These are phyloP conservation scores for Enteromius trimaculatus DNA, from an alignment of 2,797 vertebrate species.

Conservation along the genomic window DNA sequence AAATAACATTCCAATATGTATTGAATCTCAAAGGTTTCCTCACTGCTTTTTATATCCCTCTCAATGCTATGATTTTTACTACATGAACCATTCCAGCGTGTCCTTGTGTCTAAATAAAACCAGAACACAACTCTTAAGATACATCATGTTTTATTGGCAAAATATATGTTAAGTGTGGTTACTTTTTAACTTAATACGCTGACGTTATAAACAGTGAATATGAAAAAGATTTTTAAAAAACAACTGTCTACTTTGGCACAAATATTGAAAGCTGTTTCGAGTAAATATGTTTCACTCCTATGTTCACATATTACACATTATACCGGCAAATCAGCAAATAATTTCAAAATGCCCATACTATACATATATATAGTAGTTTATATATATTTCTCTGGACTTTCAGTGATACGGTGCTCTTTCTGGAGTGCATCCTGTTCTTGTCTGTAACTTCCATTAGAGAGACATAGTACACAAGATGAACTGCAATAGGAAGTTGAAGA, in stretches of 20 bases:
- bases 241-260: slow-evolving; percentile 32
- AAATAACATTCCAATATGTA: neutral
- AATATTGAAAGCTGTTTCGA: neutral
- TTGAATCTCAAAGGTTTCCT: neutral
- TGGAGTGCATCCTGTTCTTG: slow-evolving; percentile 7
- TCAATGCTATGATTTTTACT: neutral
- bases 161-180: slow-evolving; percentile 7
- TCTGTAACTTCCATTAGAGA: slow-evolving; percentile 68
- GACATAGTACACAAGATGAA: slow-evolving; percentile 86
- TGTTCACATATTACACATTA: neutral
- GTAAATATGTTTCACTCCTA: slow-evolving; percentile 18
- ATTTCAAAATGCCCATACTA: slow-evolving; percentile 7
- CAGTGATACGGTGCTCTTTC: slow-evolving; percentile 6
- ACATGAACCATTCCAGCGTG: neutral
- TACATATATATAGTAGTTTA: neutral
- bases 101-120: neutral
- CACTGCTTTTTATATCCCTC: neutral
- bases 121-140: neutral
- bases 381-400: neutral
- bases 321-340: slow-evolving; percentile 4
- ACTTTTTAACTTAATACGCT: slow-evolving; percentile 6
- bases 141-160: slow-evolving; percentile 25
- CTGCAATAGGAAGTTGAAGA: slow-evolving; percentile 64
- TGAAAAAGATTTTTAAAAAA: slow-evolving; percentile 22
- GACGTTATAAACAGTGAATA: slow-evolving; percentile 1